Evolutionary conservation across 53 echinoderm and acorn worm species (phyloP).

Genomic region (Arbacia lixula): DNA sequence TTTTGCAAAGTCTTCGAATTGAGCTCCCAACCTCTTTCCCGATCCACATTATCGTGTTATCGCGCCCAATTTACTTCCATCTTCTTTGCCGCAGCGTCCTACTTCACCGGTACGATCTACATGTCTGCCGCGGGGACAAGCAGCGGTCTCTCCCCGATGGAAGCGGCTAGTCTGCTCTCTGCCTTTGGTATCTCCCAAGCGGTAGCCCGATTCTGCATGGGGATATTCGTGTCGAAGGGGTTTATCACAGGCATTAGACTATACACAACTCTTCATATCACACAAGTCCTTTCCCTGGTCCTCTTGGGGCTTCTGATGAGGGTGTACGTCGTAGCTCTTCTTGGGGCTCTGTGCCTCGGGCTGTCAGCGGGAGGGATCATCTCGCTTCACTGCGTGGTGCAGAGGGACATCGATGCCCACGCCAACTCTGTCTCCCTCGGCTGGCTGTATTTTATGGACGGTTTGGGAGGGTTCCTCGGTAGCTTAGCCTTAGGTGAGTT

Average conservation of each 20-base stretch:
- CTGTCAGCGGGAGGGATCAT: background rate
- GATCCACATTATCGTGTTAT: background rate
- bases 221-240: conserved; percentile 25
- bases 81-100: conserved; percentile 6
- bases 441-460: conserved; percentile 19
- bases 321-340: conserved; percentile 8
- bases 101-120: background rate
- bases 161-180: conserved; percentile 20
- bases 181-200: conserved; percentile 5
- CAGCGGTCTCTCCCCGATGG: conserved; percentile 15
- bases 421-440: conserved; percentile 18
- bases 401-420: conserved; percentile 14
- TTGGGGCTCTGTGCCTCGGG: background rate
- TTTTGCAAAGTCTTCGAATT: conserved; percentile 2
- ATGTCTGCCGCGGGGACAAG: conserved; percentile 3
- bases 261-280: background rate
- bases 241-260: background rate
- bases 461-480: conserved; percentile 15
- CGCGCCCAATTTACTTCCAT: background rate
- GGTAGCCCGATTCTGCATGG: conserved; percentile 22
- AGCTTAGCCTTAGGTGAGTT: conserved; percentile 18
- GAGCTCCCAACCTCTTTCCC: background rate
- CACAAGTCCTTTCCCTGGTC: conserved; percentile 25
- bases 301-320: conserved; percentile 7
- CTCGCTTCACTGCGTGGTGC: conserved; percentile 41